These are phyloP conservation scores for Trichogramma pretiosum DNA, from an alignment of 1,140 invertebrate species.

Conservation along the genomic window DNA sequence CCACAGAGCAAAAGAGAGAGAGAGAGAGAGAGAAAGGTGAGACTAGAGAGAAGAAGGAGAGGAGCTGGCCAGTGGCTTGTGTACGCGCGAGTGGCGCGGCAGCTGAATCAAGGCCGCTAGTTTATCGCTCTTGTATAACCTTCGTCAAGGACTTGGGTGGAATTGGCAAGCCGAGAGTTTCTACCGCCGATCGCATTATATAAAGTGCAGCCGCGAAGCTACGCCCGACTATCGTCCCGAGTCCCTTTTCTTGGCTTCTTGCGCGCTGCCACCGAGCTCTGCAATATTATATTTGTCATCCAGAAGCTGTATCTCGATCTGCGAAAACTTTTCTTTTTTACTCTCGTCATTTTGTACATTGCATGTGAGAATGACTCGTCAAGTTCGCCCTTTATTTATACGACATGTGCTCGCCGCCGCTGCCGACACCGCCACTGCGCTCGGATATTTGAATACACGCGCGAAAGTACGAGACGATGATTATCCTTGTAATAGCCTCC, in stretches of 20 bases:
- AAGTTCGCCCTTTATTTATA: too few relatives aligned
- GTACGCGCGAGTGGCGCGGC: too few relatives aligned
- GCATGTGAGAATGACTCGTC: too few relatives aligned
- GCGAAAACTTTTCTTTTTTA: too few relatives aligned
- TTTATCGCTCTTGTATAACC: constrained; percentile 19
- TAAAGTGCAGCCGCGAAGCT: constrained; percentile 2
- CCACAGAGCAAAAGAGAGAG: constrained; percentile 4
- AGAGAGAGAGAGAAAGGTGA: constrained; percentile 11
- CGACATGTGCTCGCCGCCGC: too few relatives aligned
- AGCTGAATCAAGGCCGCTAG: constrained; percentile 19
- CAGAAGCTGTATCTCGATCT: too few relatives aligned
- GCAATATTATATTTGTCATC: too few relatives aligned
- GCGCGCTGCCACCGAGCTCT: not conserved
- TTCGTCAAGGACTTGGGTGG: constrained; percentile 17
- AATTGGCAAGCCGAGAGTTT: constrained; percentile 22
- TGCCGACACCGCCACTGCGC: too few relatives aligned
- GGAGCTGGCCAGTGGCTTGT: not conserved
- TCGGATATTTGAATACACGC: too few relatives aligned
- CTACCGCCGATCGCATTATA: constrained; percentile 22
- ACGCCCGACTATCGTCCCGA: not conserved
- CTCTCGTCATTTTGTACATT: too few relatives aligned
- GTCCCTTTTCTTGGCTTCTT: not conserved
- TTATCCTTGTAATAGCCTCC: too few relatives aligned
- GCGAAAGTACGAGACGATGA: too few relatives aligned
- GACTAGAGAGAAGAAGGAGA: constrained; percentile 17